Base-by-base conservation (phyloP, 2,888 invertebrate genomes). In the Trichogramma dendrolimi region DNA sequence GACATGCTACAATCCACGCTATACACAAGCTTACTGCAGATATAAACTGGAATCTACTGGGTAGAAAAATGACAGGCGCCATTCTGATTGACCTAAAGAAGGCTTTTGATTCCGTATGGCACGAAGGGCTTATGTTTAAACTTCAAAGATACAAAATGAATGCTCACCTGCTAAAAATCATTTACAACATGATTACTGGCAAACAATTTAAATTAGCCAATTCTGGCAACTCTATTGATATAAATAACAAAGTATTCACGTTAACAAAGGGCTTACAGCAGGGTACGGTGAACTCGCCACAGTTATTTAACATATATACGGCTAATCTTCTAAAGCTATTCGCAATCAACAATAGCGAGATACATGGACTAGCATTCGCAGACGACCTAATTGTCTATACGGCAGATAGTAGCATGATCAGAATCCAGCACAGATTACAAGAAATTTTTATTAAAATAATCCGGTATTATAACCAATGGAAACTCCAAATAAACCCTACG, bases 1-100 rank as follows among this genome's bases (percentile, higher is more conserved):
- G 61, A 27, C 66, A 67, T 27, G 65, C 67, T 4, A 70, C 69
- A 0, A 52, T 60, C 6, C 69, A 69, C 42, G 68, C 67, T 4
- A 61, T 69, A 27, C 11, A 56, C 7, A 61, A 61, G 47, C 51
- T 68, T 0, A 55, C 58, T 0, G 61, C 62, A 4, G 64, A 67
- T 47, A 59, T 65, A 6, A 48, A 48, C 7, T 54, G 48, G 43
- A 50, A 56, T 4, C 27, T 65, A 4, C 53, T 62, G n/a, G 11
- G 41, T 6, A 58, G 46, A n/a, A 8, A 56, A 6, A 56, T 44
- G 7, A 61, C 56, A 2, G 66, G 52, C 41, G 67, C 65, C 5
- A 55, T 52, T 7, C 54, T 67, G 0, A 52, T 67, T 1, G 67
- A 69, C 10, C 41, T 67, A 6, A 64, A 67, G 47, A 64, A 67